phyloP scores from a whole-genome alignment of 2,888 invertebrate species.

The Poecilus cupreus region DNA sequence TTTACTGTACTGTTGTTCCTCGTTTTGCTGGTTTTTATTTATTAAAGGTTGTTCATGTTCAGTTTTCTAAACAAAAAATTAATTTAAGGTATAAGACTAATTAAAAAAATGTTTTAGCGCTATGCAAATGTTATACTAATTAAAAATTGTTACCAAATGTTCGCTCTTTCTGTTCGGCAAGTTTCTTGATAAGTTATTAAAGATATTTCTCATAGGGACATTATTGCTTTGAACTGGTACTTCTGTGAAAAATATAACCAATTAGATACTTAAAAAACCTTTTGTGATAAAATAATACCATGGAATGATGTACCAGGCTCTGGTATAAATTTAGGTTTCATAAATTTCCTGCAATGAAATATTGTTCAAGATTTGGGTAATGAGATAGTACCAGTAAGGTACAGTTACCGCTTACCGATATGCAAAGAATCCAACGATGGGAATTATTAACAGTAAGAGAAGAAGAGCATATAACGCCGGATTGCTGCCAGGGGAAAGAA shows the following conservation, averaged over 20 bases:
- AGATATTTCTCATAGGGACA: background rate
- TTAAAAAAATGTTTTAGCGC: background rate
- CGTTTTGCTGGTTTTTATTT: background rate
- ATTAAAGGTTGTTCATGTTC: background rate
- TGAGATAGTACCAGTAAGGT: no score
- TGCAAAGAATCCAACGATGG: background rate
- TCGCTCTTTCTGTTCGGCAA: background rate
- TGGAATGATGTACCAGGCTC: background rate
- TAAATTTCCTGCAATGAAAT: background rate
- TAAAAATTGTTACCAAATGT: background rate
- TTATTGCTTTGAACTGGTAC: background rate
- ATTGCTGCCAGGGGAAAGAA: background rate
- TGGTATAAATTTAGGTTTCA: background rate
- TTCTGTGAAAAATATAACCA: background rate
- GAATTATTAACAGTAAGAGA: background rate
- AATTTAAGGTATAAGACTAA: background rate
- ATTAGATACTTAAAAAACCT: background rate
- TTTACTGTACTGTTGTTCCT: constrained; percentile 42
- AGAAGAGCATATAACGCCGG: background rate
- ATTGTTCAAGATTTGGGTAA: background rate
- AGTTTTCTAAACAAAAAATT: background rate
- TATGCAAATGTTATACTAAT: no score
- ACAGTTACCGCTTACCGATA: constrained; percentile 14
- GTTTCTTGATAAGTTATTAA: background rate
- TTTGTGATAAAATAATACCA: background rate